phyloP scores from a whole-genome alignment of 2,113 vertebrate species.

The Sphyrna mokarran region DNA sequence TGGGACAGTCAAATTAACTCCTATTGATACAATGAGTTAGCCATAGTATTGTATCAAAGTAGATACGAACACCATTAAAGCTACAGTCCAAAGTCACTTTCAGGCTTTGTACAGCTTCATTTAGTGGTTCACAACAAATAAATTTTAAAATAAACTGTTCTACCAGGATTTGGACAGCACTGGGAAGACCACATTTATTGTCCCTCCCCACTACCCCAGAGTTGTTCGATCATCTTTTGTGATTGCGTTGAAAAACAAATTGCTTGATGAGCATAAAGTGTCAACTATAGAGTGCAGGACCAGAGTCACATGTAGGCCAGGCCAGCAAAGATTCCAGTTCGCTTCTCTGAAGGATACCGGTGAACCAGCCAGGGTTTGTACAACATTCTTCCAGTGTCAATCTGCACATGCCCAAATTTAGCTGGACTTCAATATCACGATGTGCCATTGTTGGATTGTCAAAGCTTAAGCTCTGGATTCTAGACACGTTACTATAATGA shows the following conservation, averaged over 20 bases:
- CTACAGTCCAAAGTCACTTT: neutral
- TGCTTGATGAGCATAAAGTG: neutral
- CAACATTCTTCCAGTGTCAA: neutral
- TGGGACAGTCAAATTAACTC: neutral
- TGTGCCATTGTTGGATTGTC: neutral
- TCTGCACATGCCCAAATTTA: neutral
- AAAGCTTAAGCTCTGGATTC: neutral
- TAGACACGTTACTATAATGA: too few relatives aligned
- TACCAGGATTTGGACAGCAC: neutral
- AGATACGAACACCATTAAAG: neutral
- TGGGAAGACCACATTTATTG: neutral
- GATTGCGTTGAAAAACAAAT: too few relatives aligned
- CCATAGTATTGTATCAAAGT: neutral
- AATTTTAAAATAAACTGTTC: neutral
- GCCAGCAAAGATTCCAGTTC: too few relatives aligned
- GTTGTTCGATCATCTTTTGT: too few relatives aligned
- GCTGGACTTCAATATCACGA: neutral
- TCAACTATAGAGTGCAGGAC: neutral
- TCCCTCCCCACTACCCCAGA: too few relatives aligned
- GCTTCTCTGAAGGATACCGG: too few relatives aligned
- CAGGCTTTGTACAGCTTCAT: neutral
- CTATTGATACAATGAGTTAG: neutral
- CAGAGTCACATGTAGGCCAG: too few relatives aligned
- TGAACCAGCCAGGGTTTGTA: too few relatives aligned
- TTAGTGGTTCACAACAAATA: neutral